phyloP scores from a whole-genome alignment of 2,113 vertebrate species.

The human region GRCh38 chr5:14492001-14492500 shows the following conservation, averaged over 20 bases:
- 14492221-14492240: fast-evolving
- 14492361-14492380: background rate
- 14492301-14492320: background rate
- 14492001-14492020: background rate
- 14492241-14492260: fast-evolving
- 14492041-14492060: background rate
- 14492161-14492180: background rate
- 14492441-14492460: fast-evolving
- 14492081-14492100: background rate
- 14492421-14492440: background rate
- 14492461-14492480: background rate
- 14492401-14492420: background rate
- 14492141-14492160: background rate
- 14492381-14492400: background rate
- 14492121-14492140: background rate
- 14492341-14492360: background rate
- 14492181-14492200: fast-evolving
- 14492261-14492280: fast-evolving
- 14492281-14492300: background rate
- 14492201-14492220: background rate
- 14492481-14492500: background rate
- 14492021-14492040: background rate
- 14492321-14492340: background rate
- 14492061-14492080: fast-evolving
- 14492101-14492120: too few relatives aligned